Base-by-base conservation (phyloP, 2,113 vertebrate genomes). In the Cochlearius cochlearius region DNA sequence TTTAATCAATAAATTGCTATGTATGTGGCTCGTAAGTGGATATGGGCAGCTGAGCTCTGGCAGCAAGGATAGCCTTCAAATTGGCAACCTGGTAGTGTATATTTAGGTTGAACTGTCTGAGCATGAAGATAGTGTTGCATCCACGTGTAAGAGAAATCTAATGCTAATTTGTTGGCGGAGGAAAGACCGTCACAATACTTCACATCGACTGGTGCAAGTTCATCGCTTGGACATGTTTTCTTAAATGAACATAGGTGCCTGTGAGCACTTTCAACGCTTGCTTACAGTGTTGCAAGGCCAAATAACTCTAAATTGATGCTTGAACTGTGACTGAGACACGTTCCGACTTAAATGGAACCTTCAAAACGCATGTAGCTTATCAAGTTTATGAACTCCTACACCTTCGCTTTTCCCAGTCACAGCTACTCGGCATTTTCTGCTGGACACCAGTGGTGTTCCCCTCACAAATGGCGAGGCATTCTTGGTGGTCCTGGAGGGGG, bases 31-130 rank as follows among this genome's bases (percentile, higher is more conserved):
- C 17, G 94, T 96, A 94, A 92, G 93, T 5, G 8, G 86, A 95
- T 91, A 92, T 15, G 94, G 77, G 27, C 92, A 80, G 85, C 96
- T 97, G 59, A 82, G 71, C 81, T 93, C 91, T 91, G 94, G 59
- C 85, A 93, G 56, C 84, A 91, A 14, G 55, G 55, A 64, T 13
- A 71, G 68, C 82, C 73, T 85, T 75, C 81, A 36, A 19, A 52
- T 62, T 55, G 56, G 60, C 76, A 86, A 67, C 55, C 62, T 73
- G 41, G 62, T 58, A 4, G 18, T 60, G 55, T 96, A 87, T 95
- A 95, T 96, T 95, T 96, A 93, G 86, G 88, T 81, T 94, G 58
- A 79, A 29, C 85, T 87, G 67, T 66, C 52, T 83, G 80, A 79
- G 68, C 49, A 52, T 3, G 83, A 71, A 88, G 89, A 88, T 96